Evolutionary conservation across 2,797 vertebrate genomes (phyloP), one percentile per base, ranked within the genome.

Genomic region (Dicrostonyx torquatus): DNA sequence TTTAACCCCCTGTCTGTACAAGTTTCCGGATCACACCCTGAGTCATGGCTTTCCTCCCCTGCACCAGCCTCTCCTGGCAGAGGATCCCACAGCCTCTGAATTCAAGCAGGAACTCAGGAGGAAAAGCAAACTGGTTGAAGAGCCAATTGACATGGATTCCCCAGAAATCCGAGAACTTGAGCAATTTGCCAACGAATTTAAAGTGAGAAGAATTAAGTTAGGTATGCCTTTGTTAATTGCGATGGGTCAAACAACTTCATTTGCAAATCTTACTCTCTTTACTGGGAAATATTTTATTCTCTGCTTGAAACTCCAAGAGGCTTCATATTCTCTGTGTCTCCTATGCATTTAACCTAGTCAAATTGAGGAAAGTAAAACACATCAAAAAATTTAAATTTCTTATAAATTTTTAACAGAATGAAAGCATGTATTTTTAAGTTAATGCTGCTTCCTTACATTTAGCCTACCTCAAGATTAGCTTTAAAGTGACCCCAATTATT

Each of bases 171-270:
- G 99, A 91, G 99, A 99, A 93, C 98, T 99, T 97, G 99, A 99
- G 98, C 99, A 99, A 97, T 99, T 99, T 90, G 99, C 99, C 96
- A 99, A 99, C 0, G 99, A 99, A 96, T 99, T 99, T 97, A 99
- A 99, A 98, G 98, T 99, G 97, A 98, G 99, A 75, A 99, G 99
- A 97, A 99, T 99, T 98, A 99, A 99, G 98, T 98, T 99, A 50
- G 99, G 99, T 99, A 98, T 1, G 98, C 77, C 50, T 83, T 95
- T 97, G 45, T 5, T 79, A 64, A 76, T 13, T 29, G 55, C 29
- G 12, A 40, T 2, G 43, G 31, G 29, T 14, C 48, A 73, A 66
- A 22, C 29, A 55, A 11, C 15, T 62, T 58, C 17, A 7, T 92
- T n/a, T 90, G 43, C 64, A 45, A 50, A 78, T 58, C 15, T 70